Evolutionary conservation across 1,140 invertebrate species (phyloP).

Genomic region (Drosophila rhopaloa): DNA sequence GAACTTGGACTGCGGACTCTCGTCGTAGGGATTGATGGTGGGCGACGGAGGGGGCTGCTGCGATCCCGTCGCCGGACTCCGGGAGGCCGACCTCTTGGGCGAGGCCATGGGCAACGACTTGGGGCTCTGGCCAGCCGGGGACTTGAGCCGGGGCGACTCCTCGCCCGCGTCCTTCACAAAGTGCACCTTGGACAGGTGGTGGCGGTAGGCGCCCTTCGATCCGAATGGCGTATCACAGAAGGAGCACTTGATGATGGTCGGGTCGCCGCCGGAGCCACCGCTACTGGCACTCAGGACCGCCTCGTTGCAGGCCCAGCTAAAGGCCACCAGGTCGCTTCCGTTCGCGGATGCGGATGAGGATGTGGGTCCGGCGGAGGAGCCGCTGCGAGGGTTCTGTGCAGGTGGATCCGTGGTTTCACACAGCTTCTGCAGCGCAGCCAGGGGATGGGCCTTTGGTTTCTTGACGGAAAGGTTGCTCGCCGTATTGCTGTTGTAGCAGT

Average conservation of each 20-base stretch:
- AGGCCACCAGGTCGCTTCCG: slow-evolving; percentile 90
- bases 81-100: slow-evolving; percentile 68
- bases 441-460: slow-evolving; percentile 92
- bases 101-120: slow-evolving; percentile 67
- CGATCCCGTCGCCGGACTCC: slow-evolving; percentile 66
- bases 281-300: slow-evolving; percentile 90
- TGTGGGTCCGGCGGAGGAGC: slow-evolving; percentile 73
- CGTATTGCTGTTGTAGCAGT: slow-evolving; percentile 60
- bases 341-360: slow-evolving; percentile 48
- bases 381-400: slow-evolving; percentile 67
- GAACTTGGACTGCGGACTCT: slow-evolving; percentile 98
- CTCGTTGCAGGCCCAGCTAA: slow-evolving; percentile 97
- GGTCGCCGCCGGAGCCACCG: slow-evolving; percentile 18
- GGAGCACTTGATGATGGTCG: slow-evolving; percentile 96
- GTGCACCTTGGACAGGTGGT: slow-evolving; percentile 98
- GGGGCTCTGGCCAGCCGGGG: slow-evolving; percentile 79
- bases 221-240: slow-evolving; percentile 98
- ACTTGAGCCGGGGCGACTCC: slow-evolving; percentile 85
- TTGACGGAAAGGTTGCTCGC: slow-evolving; percentile 61
- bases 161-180: slow-evolving; percentile 96
- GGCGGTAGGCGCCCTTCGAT: slow-evolving; percentile 97
- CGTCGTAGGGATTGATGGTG: slow-evolving; percentile 89
- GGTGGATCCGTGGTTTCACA: slow-evolving; percentile 91
- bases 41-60: slow-evolving; percentile 73
- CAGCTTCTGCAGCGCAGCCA: slow-evolving; percentile 96